Evolutionary conservation across 2,888 invertebrate species (phyloP), one percentile per base, ranked within the genome.

Genomic region (Eudemis profundana): DNA sequence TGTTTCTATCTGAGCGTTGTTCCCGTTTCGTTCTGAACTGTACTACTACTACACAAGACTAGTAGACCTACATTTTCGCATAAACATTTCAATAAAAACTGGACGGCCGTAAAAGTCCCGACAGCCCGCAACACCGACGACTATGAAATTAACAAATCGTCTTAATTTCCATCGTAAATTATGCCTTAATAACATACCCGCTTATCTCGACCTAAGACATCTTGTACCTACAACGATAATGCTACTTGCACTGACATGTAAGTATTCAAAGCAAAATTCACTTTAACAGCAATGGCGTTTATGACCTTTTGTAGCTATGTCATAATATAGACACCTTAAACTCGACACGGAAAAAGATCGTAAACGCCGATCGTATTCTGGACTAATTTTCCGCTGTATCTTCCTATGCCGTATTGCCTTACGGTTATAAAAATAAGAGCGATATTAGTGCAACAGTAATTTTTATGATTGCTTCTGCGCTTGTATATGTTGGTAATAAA

Each of bases 91-190:
- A 68, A 69, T 71, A 68, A 69, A 67, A 57, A 59, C 66, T 67
- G 67, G 68, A 68, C 70, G 65, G 67, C 66, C 68, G 74, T 72
- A 74, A 78, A 81, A 85, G 76, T 75, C 69, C 76, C 80, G 78
- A 70, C 81, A 72, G 70, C 66, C 74, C 74, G 77, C 81, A 82
- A 82, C 78, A 79, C 78, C 71, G 75, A 81, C 77, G 76, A 81
- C 82, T 85, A 81, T 85, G 84, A 86, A 87, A 90, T 90, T 89
- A 89, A 88, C 89, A 89, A 90, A 91, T 89, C 83, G 85, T 81
- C 81, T 87, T 87, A 81, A 90, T 88, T 90, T 88, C 77, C 84
- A 84, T 83, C 80, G 84, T 84, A 89, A 90, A 90, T 90, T 90
- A 85, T 82, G 75, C 86, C 81, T 77, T 90, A 90, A 90, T 89